A percentile compares a stretch with the other conserved stretches of the same genome.
These are phyloP conservation scores for Lycocerus yunnanus DNA, from an alignment of 2,888 invertebrate genomes.

Conservation along the genomic window DNA sequence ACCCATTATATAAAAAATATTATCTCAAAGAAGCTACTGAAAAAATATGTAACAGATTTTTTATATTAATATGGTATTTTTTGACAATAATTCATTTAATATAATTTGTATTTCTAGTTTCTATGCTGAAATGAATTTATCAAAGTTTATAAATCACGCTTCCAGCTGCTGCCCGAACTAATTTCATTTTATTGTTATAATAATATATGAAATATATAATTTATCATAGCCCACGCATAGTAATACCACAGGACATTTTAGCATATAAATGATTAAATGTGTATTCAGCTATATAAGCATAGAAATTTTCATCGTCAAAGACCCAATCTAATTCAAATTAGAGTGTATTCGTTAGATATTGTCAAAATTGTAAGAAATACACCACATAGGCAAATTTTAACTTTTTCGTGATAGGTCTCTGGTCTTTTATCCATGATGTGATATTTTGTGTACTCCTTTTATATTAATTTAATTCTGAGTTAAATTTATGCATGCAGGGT, in stretches of 20 bases:
- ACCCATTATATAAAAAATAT: no score
- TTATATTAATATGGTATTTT: not conserved
- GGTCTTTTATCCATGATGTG: no score
- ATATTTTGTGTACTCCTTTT: not conserved
- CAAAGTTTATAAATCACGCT: not conserved
- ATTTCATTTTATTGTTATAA: not conserved
- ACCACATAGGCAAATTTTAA: no score
- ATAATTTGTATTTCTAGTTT: not conserved
- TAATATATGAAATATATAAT: not conserved
- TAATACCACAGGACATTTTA: not conserved
- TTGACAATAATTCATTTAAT: not conserved
- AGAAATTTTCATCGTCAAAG: not conserved
- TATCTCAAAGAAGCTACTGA: not conserved
- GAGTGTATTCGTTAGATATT: not conserved
- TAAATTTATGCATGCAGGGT: not conserved
- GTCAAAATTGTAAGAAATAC: not conserved
- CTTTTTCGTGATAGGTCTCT: no score
- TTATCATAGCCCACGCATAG: not conserved
- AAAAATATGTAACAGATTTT: not conserved
- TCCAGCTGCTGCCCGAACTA: not conserved
- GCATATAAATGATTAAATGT: not conserved
- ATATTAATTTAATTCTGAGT: not conserved
- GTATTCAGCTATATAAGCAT: not conserved
- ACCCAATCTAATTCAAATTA: not conserved
- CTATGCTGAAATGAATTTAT: not conserved